Percentiles rank a stretch among this genome's conserved stretches.
These are phyloP conservation scores for Hypothenemus hampei DNA, from an alignment of 1,140 invertebrate genomes.

Conservation along the genomic window DNA sequence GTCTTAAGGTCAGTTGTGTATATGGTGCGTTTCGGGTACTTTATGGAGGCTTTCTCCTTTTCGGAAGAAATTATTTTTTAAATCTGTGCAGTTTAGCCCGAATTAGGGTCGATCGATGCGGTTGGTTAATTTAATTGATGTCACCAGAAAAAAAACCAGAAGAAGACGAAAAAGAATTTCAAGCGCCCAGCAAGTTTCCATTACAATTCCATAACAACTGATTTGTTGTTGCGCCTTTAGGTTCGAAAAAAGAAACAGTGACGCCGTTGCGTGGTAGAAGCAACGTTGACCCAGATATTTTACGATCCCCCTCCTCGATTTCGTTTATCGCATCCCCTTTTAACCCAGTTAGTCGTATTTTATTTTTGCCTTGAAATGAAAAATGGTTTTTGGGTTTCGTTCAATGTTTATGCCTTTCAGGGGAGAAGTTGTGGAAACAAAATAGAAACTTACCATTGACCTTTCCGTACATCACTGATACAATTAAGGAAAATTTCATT, in stretches of 20 bases:
- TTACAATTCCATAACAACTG: too few species aligned
- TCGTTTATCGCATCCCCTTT: background rate
- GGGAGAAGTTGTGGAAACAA: too few species aligned
- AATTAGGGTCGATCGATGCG: constrained; percentile 7
- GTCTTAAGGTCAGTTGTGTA: constrained; percentile 2
- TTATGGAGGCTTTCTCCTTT: background rate
- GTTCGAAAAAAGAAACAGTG: too few species aligned
- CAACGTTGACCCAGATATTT: background rate
- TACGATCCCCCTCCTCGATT: background rate
- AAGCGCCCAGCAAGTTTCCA: too few species aligned
- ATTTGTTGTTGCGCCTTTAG: too few species aligned
- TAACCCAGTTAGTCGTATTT: background rate
- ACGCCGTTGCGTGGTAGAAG: background rate
- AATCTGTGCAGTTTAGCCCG: background rate
- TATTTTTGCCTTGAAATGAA: background rate
- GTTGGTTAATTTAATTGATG: constrained; percentile 6
- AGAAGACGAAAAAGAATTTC: too few species aligned
- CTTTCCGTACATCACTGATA: too few species aligned
- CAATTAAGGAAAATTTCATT: too few species aligned
- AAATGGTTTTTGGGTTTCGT: constrained; percentile 4
- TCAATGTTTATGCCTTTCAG: too few species aligned
- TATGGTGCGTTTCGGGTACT: background rate
- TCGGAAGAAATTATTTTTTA: background rate
- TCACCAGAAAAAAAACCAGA: too few species aligned
- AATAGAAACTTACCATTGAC: too few species aligned